phyloP scores from a whole-genome alignment of 2,888 invertebrate species.

The Operophtera brumata region DNA sequence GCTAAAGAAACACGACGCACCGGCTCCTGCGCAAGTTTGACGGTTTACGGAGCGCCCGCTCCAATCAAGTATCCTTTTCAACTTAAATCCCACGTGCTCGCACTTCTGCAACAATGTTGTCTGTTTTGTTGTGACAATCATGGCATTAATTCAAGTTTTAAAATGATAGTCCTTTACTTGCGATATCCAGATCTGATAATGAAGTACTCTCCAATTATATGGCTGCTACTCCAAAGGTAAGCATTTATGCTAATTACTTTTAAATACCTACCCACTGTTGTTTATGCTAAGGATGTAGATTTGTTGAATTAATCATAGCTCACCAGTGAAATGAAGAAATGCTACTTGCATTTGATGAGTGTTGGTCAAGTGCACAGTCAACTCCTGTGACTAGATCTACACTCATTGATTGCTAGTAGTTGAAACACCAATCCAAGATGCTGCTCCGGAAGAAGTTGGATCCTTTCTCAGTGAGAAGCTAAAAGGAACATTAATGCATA shows the following conservation, averaged over 20 bases:
- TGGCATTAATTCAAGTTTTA: not conserved
- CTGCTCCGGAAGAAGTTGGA: not conserved
- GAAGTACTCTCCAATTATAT: conserved; percentile 71
- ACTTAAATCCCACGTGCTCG: conserved; percentile 49
- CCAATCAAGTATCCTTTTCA: conserved; percentile 71
- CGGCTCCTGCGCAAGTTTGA: conserved; percentile 65
- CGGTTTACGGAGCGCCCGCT: conserved; percentile 61
- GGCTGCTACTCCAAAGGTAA: conserved; percentile 66
- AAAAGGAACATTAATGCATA: too few species aligned
- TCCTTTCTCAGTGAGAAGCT: too few species aligned
- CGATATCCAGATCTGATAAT: conserved; percentile 63
- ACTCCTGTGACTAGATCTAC: conserved; percentile 92
- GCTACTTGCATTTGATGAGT: conserved; percentile 80
- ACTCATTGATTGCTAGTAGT: conserved; percentile 86
- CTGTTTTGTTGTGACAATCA: conserved; percentile 2
- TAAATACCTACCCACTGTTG: conserved; percentile 5
- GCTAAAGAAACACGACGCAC: conserved; percentile 57
- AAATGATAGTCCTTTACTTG: conserved; percentile 19
- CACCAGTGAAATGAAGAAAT: conserved; percentile 14
- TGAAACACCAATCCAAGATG: conserved; percentile 4
- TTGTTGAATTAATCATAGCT: too few species aligned
- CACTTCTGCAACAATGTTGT: not conserved
- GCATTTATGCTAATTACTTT: conserved; percentile 25
- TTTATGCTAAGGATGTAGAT: not conserved
- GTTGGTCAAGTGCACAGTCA: conserved; percentile 86